A percentile compares a stretch with the other conserved stretches of the same genome.
These are phyloP conservation scores for Trichopria drosophilae DNA, from an alignment of 2,888 invertebrate genomes.

Conservation along the genomic window DNA sequence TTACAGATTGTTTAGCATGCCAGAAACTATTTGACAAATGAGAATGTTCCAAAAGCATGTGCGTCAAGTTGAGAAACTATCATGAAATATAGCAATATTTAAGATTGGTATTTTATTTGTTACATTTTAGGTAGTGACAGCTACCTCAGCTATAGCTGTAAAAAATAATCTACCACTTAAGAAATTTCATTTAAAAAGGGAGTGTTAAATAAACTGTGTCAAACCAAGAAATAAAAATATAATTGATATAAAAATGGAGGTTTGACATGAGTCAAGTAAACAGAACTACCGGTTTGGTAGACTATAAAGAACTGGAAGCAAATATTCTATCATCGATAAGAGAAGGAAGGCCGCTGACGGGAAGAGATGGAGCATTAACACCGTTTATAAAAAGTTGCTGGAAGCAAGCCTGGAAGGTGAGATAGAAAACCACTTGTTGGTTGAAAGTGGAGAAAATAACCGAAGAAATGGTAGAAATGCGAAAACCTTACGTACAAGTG, in stretches of 20 bases:
- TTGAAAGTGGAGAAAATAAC: constrained; percentile 22
- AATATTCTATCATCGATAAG: constrained; percentile 19
- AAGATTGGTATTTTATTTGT: too few species aligned
- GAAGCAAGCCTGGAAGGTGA: constrained; percentile 21
- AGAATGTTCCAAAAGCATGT: too few species aligned
- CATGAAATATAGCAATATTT: too few species aligned
- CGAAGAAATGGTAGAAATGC: constrained; percentile 18
- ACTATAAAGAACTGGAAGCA: constrained; percentile 16
- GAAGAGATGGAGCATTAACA: constrained; percentile 18
- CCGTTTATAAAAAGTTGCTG: too few species aligned
- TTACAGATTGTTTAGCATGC: too few species aligned
- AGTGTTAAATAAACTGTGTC: constrained; percentile 23
- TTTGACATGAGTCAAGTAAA: constrained; percentile 18
- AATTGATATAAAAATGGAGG: constrained; percentile 18
- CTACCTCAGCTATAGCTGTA: too few species aligned
- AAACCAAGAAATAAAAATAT: constrained; percentile 15
- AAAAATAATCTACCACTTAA: too few species aligned
- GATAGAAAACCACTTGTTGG: constrained; percentile 19
- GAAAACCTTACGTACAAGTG: constrained; percentile 15
- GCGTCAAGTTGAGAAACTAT: too few species aligned
- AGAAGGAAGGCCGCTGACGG: constrained; percentile 16
- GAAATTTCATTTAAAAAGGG: too few species aligned
- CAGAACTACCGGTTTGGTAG: constrained; percentile 17
- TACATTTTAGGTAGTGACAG: too few species aligned
- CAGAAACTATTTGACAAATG: too few species aligned